A percentile compares a stretch with the other conserved stretches of the same genome.
Evolutionary conservation across 2,113 vertebrate species (phyloP).

Genomic region (Geothlypis trichas): DNA sequence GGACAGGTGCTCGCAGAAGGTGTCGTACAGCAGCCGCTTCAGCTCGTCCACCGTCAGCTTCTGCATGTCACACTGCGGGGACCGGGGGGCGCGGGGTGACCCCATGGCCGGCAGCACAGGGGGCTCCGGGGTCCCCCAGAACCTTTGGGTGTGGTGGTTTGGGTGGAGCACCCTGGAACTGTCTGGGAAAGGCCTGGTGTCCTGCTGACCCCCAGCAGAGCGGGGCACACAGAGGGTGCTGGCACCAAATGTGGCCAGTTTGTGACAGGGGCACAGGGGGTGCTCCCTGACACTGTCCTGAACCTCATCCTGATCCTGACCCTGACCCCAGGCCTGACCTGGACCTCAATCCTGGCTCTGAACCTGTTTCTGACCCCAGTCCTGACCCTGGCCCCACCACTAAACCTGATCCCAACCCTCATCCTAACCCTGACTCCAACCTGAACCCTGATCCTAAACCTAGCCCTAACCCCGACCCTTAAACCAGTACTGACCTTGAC

Average conservation of each 20-base stretch:
- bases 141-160: not conserved
- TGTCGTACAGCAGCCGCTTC: constrained; percentile 95
- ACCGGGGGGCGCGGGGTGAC: not conserved
- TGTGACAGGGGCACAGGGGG: accelerated
- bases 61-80: constrained; percentile 94
- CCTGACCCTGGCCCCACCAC: too few species aligned
- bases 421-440: too few species aligned
- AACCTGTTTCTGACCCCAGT: accelerated
- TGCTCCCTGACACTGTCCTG: not conserved
- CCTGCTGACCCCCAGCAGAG: not conserved
- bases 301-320: not conserved
- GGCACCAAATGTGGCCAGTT: accelerated
- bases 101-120: accelerated
- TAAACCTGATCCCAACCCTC: not conserved
- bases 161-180: not conserved
- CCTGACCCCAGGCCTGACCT: not conserved
- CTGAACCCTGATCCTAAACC: not conserved
- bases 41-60: constrained; percentile 96
- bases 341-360: too few species aligned
- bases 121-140: accelerated
- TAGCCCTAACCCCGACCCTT: not conserved
- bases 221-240: not conserved
- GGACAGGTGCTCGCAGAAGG: constrained; percentile 97
- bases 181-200: not conserved
- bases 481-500: not conserved